Evolutionary conservation across 2,888 invertebrate species (phyloP).

Genomic region (Pyrochroa serraticornis): DNA sequence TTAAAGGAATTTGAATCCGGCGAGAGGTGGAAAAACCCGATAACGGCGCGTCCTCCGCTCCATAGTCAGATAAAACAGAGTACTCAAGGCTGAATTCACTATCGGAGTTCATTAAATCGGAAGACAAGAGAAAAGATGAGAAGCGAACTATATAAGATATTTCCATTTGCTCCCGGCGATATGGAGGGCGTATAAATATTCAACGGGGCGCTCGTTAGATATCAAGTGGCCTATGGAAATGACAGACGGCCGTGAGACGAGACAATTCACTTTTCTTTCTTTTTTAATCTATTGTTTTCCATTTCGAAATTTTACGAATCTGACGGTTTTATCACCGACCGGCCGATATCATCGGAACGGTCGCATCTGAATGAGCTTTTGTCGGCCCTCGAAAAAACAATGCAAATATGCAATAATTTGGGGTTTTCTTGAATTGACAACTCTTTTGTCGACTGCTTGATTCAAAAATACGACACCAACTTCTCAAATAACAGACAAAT

Average conservation of each 20-base stretch:
- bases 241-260: conserved; percentile 31
- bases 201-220: conserved; percentile 50
- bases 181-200: conserved; percentile 52
- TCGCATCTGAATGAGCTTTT: no score
- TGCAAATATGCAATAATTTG: no score
- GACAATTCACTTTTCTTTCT: conserved; percentile 19
- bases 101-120: conserved; percentile 40
- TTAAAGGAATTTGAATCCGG: conserved; percentile 21
- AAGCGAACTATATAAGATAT: conserved; percentile 44
- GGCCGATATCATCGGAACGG: no score
- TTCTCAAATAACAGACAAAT: no score
- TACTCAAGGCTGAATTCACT: conserved; percentile 35
- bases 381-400: no score
- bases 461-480: no score
- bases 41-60: conserved; percentile 7
- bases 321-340: not conserved
- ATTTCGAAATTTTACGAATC: not conserved
- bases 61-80: conserved; percentile 33
- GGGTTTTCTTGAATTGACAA: no score
- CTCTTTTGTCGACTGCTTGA: no score
- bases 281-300: conserved; percentile 14
- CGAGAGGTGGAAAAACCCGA: conserved; percentile 17
- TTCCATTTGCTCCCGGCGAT: conserved; percentile 48
- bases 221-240: conserved; percentile 52
- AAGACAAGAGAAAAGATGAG: conserved; percentile 38